Conservation (phyloP, 2,888 invertebrate genomes). For the Aphidius colemani region DNA sequence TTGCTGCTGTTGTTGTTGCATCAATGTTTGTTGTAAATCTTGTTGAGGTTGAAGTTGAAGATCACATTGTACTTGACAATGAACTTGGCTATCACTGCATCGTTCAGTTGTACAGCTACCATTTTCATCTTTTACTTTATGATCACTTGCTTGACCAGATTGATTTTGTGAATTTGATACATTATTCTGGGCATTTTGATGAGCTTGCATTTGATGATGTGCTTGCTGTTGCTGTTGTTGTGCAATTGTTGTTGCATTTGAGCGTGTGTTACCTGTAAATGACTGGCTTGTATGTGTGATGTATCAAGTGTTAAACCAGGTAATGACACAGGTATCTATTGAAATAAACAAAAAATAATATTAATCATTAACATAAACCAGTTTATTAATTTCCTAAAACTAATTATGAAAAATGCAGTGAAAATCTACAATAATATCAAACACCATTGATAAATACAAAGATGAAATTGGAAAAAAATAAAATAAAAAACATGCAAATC, state of each 20-base stretch:
- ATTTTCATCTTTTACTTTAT: conserved; percentile 61
- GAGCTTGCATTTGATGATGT: conserved; percentile 57
- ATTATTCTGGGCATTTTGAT: conserved; percentile 60
- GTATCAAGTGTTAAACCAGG: conserved; percentile 57
- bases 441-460: conserved; percentile 9
- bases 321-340: conserved; percentile 57
- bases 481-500: conserved; percentile 35
- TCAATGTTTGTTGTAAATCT: conserved; percentile 56
- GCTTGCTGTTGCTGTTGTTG: conserved; percentile 49
- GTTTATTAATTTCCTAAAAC: background rate
- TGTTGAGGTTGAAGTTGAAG: conserved; percentile 59
- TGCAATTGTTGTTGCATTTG: conserved; percentile 43
- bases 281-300: conserved; percentile 54
- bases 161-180: conserved; percentile 54
- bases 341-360: conserved; percentile 8
- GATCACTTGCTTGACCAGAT: conserved; percentile 53
- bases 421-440: conserved; percentile 2
- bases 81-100: conserved; percentile 57
- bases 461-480: conserved; percentile 30
- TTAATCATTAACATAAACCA: conserved; percentile 13
- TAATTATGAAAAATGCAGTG: too few relatives aligned
- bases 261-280: conserved; percentile 53
- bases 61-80: conserved; percentile 59
- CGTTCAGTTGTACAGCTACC: conserved; percentile 55
- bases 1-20: conserved; percentile 65